Evolutionary conservation across 2,797 vertebrate genomes (phyloP).

Genomic region (Halcyon chelicuti): DNA sequence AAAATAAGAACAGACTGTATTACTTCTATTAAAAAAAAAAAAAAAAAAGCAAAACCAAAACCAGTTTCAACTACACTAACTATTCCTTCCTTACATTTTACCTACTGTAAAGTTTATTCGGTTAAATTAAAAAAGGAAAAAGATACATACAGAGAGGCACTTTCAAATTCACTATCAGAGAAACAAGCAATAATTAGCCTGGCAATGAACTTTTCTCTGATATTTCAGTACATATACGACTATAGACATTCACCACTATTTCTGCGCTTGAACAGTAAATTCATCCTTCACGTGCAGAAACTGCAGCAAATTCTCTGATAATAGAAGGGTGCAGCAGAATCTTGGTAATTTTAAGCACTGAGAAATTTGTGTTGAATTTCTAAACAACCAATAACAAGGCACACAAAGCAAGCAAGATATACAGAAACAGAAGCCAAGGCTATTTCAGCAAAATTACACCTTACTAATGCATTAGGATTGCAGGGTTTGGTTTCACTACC

Average conservation of each 20-base stretch:
- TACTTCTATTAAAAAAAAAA: background rate
- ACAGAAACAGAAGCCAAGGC: background rate
- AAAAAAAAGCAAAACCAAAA: rapidly evolving
- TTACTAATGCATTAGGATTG: background rate
- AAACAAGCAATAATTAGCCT: background rate
- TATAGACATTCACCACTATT: background rate
- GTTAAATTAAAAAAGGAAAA: background rate
- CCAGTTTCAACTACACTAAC: background rate
- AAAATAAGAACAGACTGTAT: background rate
- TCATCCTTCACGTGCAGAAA: background rate
- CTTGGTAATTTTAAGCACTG: background rate
- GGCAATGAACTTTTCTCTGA: background rate
- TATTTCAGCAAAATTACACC: background rate
- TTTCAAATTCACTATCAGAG: background rate
- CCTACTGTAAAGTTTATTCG: background rate
- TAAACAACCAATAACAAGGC: background rate
- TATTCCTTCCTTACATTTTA: background rate
- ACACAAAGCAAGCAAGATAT: background rate
- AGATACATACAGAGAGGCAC: background rate
- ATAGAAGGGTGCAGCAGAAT: background rate
- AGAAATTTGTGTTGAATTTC: background rate
- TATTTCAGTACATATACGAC: background rate
- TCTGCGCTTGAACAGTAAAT: background rate
- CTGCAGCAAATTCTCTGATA: background rate
- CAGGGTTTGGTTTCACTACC: background rate